Evolutionary conservation across 2,888 invertebrate species (phyloP), one percentile per base, ranked within the genome.

Genomic region (Sesamia inferens): DNA sequence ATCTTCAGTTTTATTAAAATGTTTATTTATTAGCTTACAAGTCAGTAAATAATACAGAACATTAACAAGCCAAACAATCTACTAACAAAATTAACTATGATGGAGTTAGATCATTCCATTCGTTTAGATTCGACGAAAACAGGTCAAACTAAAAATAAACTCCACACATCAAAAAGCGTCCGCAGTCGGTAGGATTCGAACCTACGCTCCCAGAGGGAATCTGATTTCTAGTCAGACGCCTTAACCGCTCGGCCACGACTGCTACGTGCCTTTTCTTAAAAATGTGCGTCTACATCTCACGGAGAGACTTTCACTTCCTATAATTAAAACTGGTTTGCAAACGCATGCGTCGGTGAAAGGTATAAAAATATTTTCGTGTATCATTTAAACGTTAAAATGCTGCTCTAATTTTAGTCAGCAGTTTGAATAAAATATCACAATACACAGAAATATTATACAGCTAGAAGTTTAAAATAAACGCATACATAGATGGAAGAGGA

Each of bases 151-250:
- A 71, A 82, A 82, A 68, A 78, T 65, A 78, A 68, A 54, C 14
- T 55, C 0, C 0, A 2, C 6, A 11, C 14, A 24, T 5, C 61
- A 75, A 81, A 84, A 76, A 63, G 55, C 0, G 2, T 88, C 31
- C 31, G 98, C 98, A 97, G 97, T 97, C 97, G 97, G 97, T 97
- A 98, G 97, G 98, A 98, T 97, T 98, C 98, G 98, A 98, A 98
- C 98, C 98, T 98, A 97, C 97, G 98, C 98, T 98, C 97, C 98
- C 97, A 98, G 97, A 98, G 97, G 97, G 98, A 98, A 98, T 97
- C 97, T 97, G 97, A 98, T 98, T 98, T 98, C 98, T 97, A 98
- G 97, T 98, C 98, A 97, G 97, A 97, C 98, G 98, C 97, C 97
- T 98, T 98, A 98, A 98, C 97, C 98, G 97, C 98, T 98, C 97